Base-by-base conservation (phyloP, 2,888 invertebrate species). In the Eueremaeus valkanovi region DNA sequence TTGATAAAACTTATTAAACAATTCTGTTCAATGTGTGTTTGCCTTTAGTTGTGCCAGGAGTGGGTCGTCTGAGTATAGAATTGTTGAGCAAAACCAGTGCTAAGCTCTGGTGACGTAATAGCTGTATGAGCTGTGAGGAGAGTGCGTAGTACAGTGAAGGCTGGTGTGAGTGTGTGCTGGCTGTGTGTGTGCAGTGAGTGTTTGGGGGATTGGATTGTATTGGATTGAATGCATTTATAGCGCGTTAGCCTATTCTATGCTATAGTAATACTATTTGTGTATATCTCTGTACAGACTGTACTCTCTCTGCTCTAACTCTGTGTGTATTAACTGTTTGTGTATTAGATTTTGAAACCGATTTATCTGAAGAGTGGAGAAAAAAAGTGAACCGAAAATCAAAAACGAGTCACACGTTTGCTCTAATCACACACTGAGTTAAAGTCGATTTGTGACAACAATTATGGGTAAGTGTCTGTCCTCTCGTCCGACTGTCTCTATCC, bases 181-280 rank as follows among this genome's bases (percentile, higher is more conserved):
- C n/a, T 49, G 49, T 8, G 49, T n/a, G 18, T 21, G 49, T 49
- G n/a, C n/a, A n/a, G 29, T 29, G 24, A 55, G 55, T 55, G 55
- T 55, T 55, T 55, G 55, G 58, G 58, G 58, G 58, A 58, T 29
- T 58, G 58, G 58, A 58, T 29, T 58, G 58, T 58, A 16, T 45
- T 45, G 6, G 16, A 45, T 6, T 29, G 31, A 18, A 58, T 29
- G 58, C 58, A 58, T 58, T 58, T 58, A 29, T 58, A 16, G 58
- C 58, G 58, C 58, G n/a, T n/a, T n/a, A n/a, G n/a, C n/a, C n/a
- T n/a, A n/a, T n/a, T n/a, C n/a, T n/a, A n/a, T 31, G 58, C 58
- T 29, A 58, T 58, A 29, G 29, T 31, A 29, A 58, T 29, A 29
- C 55, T 55, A 55, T 27, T 55, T 24, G 21, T 55, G 55, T 27